Base-by-base conservation (phyloP, 2,888 invertebrate species). In the Monochamus alternatus region DNA sequence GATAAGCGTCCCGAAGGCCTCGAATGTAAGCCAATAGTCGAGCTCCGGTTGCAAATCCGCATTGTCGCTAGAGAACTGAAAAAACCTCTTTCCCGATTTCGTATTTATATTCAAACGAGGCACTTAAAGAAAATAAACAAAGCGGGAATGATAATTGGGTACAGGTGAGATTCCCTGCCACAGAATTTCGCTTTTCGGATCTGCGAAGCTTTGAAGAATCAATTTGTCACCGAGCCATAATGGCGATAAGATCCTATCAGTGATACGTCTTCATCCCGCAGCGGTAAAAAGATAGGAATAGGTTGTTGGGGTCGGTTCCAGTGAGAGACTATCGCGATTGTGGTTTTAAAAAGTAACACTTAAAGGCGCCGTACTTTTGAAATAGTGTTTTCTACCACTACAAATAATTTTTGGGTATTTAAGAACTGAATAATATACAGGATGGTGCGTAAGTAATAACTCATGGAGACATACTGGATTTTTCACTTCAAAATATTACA, bases 161-260 rank as follows among this genome's bases (percentile, higher is more conserved):
- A 66, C 66, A 66, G 66, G 66, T 66, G 66, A 66, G 43, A 30
- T 32, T 52, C 32, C 31, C 31, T 32, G 31, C 32, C 52, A 4
- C 66, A 31, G 52, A 31, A 66, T 55, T 66, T 32, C 32, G 31
- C 22, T 52, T 12, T 51, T 66, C 66, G 12, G 22, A 38, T 30
- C 44, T 22, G 8, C 22, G 38, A 31, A 32, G 55, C 14, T 32
- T 55, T 55, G 32, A 66, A 31, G 55, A 66, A 66, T 66, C 66
- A 66, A 66, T 66, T 66, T 66, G 32, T 66, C 52, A 66, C 32
- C 9, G 55, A 55, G 55, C 55, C 52, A 4, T 55, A 55, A 55
- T 52, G 66, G 22, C 51, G 30, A 10, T n/a, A 64, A 64, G 44
- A 38, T 22, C 43, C 64, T 64, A 64, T 22, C 64, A 12, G 43